Base-by-base conservation (phyloP, 2,113 vertebrate species). In the Salvelinus fontinalis region DNA sequence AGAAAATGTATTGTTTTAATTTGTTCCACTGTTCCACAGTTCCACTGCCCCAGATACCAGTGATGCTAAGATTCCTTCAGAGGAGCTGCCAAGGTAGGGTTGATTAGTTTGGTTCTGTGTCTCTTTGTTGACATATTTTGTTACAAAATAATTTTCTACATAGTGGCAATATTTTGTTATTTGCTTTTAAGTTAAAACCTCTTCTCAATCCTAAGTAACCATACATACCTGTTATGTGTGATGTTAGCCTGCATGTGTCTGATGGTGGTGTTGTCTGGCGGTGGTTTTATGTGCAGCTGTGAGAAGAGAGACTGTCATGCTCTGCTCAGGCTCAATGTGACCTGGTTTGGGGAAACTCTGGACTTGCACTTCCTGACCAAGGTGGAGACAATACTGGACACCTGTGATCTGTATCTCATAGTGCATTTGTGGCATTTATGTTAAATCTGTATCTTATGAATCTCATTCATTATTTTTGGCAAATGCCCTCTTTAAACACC, bases 291-390 rank as follows among this genome's bases (percentile, higher is more conserved):
- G 34, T 34, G 11, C 67, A 99, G 98, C 88, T 99, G 98, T 69
- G 92, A 94, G 26, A 93, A 95, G 71, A 0, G 93, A 0, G 93
- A 92, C 24, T 99, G 98, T 44, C 91, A 84, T 0, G 98, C 96
- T 76, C 94, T 98, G 68, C 93, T 99, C 76, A 94, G 98, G 20
- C 98, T 97, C 12, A 95, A 98, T 0, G 96, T 99, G 0, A 95
- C 99, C 67, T 99, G 97, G 95, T 99, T 99, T 60, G 98, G 97
- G 0, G 98, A 99, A 84, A 95, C 95, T 34, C 92, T 99, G 90
- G 96, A 99, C 86, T 95, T 96, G 0, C 89, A 92, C 0, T 20
- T 98, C 64, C 91, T 98, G 85, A 95, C 94, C 1, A 92, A 93
- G 3, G 98, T 97, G 59, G 96, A 98, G 84, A 94, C 93, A 84